A percentile compares a stretch with the other conserved stretches of the same genome.
Evolutionary conservation across 1,140 invertebrate species (phyloP).

Genomic region (Periplaneta americana): DNA sequence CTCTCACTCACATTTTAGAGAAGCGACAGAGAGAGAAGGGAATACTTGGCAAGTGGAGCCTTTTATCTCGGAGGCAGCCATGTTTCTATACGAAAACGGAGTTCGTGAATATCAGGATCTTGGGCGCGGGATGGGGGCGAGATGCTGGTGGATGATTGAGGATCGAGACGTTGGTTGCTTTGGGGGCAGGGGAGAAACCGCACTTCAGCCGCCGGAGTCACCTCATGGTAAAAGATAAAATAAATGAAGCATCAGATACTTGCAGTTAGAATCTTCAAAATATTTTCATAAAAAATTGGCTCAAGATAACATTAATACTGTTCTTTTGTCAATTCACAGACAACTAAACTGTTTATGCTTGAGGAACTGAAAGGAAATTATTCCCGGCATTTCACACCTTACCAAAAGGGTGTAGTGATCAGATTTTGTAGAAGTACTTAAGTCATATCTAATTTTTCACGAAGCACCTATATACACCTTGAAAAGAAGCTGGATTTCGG

Average conservation of each 20-base stretch:
- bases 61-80: background rate
- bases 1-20: background rate
- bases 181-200: background rate
- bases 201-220: background rate
- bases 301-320: no score
- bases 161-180: no score
- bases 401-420: no score
- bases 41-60: background rate
- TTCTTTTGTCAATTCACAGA: no score
- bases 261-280: background rate
- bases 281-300: background rate
- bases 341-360: no score
- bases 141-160: background rate
- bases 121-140: no score
- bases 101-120: background rate
- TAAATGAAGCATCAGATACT: background rate
- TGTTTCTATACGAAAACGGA: background rate
- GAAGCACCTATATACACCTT: no score
- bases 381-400: no score
- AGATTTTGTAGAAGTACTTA: no score
- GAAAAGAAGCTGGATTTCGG: no score
- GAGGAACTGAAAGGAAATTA: no score
- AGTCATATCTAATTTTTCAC: no score
- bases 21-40: background rate
- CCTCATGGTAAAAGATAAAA: background rate